These are phyloP conservation scores for Dasysyrphus tricinctus DNA, from an alignment of 2,888 invertebrate genomes.

Conservation along the genomic window DNA sequence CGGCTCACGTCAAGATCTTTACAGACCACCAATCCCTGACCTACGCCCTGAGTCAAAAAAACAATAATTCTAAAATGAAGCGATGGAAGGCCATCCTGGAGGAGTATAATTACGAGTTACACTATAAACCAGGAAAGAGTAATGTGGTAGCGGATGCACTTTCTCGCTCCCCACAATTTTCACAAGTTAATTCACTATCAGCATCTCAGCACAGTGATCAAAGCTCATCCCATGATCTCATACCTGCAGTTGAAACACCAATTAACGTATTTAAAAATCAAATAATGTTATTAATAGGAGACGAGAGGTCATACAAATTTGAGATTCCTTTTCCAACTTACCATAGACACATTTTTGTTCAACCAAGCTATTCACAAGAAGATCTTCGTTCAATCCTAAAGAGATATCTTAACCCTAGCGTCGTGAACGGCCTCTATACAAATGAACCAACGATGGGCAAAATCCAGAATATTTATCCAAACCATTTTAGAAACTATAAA, in stretches of 20 bases:
- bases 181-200: constrained; percentile 9
- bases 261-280: no score
- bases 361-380: not conserved
- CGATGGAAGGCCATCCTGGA: not conserved
- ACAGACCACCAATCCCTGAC: not conserved
- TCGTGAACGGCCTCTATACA: not conserved
- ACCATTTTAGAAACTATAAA: not conserved
- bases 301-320: constrained; percentile 11
- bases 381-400: not conserved
- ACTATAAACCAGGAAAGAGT: not conserved
- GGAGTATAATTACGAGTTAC: not conserved
- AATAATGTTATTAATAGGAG: not conserved
- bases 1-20: not conserved
- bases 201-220: constrained; percentile 13
- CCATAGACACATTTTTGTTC: constrained; percentile 1
- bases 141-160: not conserved
- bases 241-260: not conserved
- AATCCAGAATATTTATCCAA: not conserved
- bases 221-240: constrained; percentile 5
- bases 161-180: constrained; percentile 12
- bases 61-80: not conserved
- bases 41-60: not conserved
- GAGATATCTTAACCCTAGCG: not conserved
- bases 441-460: not conserved
- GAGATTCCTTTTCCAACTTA: constrained; percentile 17